phyloP scores from a whole-genome alignment of 2,113 vertebrate genomes.

The Megaleporinus macrocephalus region DNA sequence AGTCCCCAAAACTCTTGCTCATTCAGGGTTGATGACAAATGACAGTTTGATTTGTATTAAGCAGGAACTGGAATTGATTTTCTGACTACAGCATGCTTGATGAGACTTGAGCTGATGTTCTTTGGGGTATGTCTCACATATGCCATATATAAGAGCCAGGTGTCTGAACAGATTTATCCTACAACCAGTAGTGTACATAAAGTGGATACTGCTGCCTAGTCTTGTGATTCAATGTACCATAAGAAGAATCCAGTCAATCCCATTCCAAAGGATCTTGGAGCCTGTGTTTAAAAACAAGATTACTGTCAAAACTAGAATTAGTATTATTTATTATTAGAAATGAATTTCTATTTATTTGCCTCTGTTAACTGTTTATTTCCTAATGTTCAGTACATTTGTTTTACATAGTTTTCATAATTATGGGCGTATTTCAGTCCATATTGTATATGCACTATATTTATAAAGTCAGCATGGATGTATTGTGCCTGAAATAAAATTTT shows the following conservation, averaged over 20 bases:
- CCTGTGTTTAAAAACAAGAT: not conserved
- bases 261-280: not conserved
- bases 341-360: not conserved
- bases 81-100: conserved; percentile 45
- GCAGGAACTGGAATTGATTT: conserved; percentile 55
- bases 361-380: not conserved
- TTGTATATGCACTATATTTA: not conserved
- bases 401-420: not conserved
- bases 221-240: not conserved
- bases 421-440: not conserved
- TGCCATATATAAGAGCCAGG: not conserved
- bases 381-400: not conserved
- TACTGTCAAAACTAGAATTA: not conserved
- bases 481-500: not conserved
- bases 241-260: not conserved
- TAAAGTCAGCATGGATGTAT: not conserved
- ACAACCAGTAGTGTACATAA: not conserved
- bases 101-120: conserved; percentile 15
- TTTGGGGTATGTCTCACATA: not conserved
- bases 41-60: conserved; percentile 35
- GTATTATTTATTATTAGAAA: not conserved
- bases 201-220: not conserved
- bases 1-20: conserved; percentile 1
- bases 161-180: not conserved
- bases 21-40: conserved; percentile 26